These are phyloP conservation scores for Mobula hypostoma DNA, from an alignment of 2,113 vertebrate genomes.

Conservation along the genomic window DNA sequence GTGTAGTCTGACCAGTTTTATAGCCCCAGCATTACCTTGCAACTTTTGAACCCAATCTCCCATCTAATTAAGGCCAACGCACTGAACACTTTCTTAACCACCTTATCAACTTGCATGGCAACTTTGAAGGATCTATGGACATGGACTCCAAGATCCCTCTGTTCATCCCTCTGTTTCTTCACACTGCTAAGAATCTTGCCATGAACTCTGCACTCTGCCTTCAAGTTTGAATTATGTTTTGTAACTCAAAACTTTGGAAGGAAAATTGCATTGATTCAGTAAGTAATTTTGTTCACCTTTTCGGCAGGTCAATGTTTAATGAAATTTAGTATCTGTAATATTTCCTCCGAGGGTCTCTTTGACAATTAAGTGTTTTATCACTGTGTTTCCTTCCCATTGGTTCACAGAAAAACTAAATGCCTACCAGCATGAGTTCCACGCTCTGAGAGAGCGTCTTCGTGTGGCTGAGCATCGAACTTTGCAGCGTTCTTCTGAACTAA, in stretches of 20 bases:
- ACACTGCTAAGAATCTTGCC: no score
- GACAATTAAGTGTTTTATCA: background rate
- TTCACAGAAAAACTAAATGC: constrained; percentile 81
- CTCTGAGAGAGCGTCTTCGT: constrained; percentile 87
- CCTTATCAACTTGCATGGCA: no score
- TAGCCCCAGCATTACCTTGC: no score
- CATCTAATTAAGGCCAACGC: no score
- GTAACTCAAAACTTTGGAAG: background rate
- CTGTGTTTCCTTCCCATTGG: background rate
- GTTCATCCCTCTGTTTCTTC: no score
- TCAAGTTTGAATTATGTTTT: no score
- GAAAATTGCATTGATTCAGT: background rate
- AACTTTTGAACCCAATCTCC: no score
- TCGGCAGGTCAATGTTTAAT: background rate
- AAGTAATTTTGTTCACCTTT: background rate
- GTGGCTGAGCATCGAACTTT: constrained; percentile 88
- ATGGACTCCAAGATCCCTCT: no score
- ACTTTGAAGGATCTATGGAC: no score
- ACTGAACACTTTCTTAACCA: no score
- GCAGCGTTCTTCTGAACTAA: constrained; percentile 90
- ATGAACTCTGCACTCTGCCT: no score
- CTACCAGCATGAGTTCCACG: constrained; percentile 92
- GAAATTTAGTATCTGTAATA: background rate
- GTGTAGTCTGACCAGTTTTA: no score
- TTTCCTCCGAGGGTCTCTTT: background rate